Evolutionary conservation across 2,888 invertebrate species (phyloP).

Genomic region (Campoplex capitator): DNA sequence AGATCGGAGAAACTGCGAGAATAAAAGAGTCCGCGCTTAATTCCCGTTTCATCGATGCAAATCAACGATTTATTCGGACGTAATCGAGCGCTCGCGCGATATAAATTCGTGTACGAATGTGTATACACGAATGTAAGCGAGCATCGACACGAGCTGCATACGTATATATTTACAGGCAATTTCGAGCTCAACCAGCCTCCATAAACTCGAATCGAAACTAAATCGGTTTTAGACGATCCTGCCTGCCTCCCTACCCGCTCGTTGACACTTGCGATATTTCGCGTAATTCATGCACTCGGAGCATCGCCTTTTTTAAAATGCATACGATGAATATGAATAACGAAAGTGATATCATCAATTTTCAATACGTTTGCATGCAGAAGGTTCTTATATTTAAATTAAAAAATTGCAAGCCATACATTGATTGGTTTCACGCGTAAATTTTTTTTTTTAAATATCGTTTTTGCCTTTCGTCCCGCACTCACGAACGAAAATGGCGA

Average conservation of each 20-base stretch:
- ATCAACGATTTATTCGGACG: constrained; percentile 64
- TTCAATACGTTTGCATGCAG: background rate
- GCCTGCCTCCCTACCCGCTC: background rate
- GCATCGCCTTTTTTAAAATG: background rate
- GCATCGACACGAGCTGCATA: constrained; percentile 37
- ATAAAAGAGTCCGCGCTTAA: constrained; percentile 53
- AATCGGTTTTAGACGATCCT: constrained; percentile 68
- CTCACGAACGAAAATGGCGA: background rate
- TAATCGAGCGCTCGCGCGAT: constrained; percentile 35
- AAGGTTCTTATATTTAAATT: background rate
- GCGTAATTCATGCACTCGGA: background rate
- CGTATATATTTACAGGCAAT: constrained; percentile 30
- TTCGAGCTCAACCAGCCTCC: constrained; percentile 14
- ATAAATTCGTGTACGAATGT: constrained; percentile 28
- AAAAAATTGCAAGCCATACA: background rate
- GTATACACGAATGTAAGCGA: constrained; percentile 8
- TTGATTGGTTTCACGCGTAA: background rate
- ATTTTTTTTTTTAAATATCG: background rate
- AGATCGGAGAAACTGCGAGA: constrained; percentile 61
- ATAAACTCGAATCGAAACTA: constrained; percentile 66
- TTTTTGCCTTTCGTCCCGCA: background rate
- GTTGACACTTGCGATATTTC: background rate
- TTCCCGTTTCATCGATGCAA: constrained; percentile 70
- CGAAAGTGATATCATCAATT: background rate
- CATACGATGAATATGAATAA: background rate